Evolutionary conservation across 2,797 vertebrate species (phyloP).

Genomic region (Diplodus puntazzo): DNA sequence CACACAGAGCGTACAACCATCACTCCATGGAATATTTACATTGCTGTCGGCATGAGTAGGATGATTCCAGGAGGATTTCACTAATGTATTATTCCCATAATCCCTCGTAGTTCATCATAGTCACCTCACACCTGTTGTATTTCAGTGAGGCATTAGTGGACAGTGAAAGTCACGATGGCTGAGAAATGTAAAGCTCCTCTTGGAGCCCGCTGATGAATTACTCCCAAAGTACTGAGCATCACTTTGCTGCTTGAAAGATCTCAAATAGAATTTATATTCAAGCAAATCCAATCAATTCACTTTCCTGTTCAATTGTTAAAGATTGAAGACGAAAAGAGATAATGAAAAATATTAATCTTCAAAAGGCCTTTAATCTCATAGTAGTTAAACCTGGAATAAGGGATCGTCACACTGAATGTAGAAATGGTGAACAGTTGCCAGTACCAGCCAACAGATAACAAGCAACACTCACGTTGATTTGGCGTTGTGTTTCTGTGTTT

Average conservation of each 20-base stretch:
- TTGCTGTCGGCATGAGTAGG: slow-evolving; percentile 22
- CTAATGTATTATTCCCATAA: slow-evolving; percentile 57
- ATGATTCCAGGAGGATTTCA: slow-evolving; percentile 54
- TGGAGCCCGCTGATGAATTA: slow-evolving; percentile 31
- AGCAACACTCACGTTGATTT: background rate
- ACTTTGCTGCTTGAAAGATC: slow-evolving; percentile 21
- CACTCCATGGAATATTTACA: slow-evolving; percentile 56
- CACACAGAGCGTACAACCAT: slow-evolving; percentile 18
- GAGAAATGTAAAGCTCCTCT: slow-evolving; percentile 27
- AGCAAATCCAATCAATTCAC: slow-evolving; percentile 37
- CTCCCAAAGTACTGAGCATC: background rate
- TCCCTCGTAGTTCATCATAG: slow-evolving; percentile 48
- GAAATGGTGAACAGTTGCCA: too few species aligned
- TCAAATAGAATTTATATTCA: slow-evolving; percentile 5
- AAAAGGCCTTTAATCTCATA: background rate
- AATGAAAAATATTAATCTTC: slow-evolving; percentile 1
- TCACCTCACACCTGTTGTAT: slow-evolving; percentile 64
- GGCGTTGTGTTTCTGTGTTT: background rate
- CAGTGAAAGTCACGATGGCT: slow-evolving; percentile 22
- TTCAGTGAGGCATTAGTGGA: slow-evolving; percentile 41
- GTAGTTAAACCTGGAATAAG: background rate
- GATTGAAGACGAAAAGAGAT: slow-evolving; percentile 13
- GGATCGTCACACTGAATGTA: too few species aligned
- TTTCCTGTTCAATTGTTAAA: background rate
- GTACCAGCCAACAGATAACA: too few species aligned